Evolutionary conservation across 2,888 invertebrate species (phyloP).

Genomic region (Hemaris fuciformis): DNA sequence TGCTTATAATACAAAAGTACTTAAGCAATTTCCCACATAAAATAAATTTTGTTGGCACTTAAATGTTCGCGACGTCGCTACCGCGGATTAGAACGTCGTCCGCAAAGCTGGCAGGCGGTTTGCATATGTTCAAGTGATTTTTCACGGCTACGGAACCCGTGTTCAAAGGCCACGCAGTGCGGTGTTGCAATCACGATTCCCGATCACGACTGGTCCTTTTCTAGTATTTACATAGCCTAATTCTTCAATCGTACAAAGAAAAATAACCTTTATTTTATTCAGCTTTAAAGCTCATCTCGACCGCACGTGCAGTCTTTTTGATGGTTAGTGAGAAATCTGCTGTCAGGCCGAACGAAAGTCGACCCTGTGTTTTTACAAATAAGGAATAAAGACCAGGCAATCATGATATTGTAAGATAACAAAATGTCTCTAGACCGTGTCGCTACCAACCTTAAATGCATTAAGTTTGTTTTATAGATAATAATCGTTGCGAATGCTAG

Average conservation of each 20-base stretch:
- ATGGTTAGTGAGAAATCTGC: slow-evolving; percentile 33
- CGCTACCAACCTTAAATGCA: slow-evolving; percentile 80
- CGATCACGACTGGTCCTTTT: slow-evolving; percentile 75
- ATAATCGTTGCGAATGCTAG: slow-evolving; percentile 78
- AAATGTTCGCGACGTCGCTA: slow-evolving; percentile 46
- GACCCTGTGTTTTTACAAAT: slow-evolving; percentile 38
- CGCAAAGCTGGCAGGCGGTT: slow-evolving; percentile 53
- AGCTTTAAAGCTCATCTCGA: slow-evolving; percentile 35
- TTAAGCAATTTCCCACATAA: not conserved
- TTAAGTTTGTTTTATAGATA: slow-evolving; percentile 80
- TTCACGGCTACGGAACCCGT: slow-evolving; percentile 78
- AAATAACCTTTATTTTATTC: slow-evolving; percentile 37
- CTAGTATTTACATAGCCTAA: slow-evolving; percentile 61
- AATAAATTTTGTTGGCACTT: not conserved
- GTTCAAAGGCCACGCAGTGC: slow-evolving; percentile 79
- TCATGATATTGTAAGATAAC: slow-evolving; percentile 47
- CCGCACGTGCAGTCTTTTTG: slow-evolving; percentile 22
- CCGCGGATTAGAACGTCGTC: slow-evolving; percentile 69
- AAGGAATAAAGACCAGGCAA: slow-evolving; percentile 36
- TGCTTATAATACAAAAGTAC: too few species aligned
- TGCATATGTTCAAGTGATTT: slow-evolving; percentile 80
- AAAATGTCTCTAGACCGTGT: slow-evolving; percentile 78
- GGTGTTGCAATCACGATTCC: slow-evolving; percentile 80
- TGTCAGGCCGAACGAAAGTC: slow-evolving; percentile 36
- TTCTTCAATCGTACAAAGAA: slow-evolving; percentile 31